Conservation (phyloP, 2,113 vertebrate species). For the Sakesphorus luctuosus region DNA sequence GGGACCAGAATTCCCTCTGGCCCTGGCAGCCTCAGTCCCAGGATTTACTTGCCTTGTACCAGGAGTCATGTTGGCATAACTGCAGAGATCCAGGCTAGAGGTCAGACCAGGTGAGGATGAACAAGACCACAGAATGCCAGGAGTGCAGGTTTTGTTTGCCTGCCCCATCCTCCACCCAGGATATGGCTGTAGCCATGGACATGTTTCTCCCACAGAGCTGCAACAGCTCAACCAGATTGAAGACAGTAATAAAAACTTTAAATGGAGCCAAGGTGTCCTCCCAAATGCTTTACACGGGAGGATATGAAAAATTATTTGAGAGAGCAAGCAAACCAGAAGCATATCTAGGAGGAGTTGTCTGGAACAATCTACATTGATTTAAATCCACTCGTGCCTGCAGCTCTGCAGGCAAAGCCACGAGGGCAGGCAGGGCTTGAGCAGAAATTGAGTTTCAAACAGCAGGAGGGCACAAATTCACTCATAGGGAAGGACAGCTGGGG, state of each 20-base stretch:
- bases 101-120: background rate
- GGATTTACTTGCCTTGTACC: background rate
- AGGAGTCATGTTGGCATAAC: background rate
- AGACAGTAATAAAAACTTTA: background rate
- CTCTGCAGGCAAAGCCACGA: background rate
- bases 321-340: background rate
- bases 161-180: background rate
- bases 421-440: background rate
- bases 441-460: background rate
- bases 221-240: background rate
- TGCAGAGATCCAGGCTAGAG: background rate
- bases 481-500: rapidly evolving
- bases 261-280: background rate
- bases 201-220: background rate
- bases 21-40: background rate
- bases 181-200: background rate
- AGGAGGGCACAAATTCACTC: background rate
- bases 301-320: background rate
- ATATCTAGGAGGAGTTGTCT: background rate
- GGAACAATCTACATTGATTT: background rate
- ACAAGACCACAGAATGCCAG: background rate
- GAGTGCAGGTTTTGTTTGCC: background rate
- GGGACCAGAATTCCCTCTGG: background rate
- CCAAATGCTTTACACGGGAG: background rate
- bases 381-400: background rate